Base-by-base conservation (phyloP, 2,113 vertebrate species). In the Clinocottus analis region DNA sequence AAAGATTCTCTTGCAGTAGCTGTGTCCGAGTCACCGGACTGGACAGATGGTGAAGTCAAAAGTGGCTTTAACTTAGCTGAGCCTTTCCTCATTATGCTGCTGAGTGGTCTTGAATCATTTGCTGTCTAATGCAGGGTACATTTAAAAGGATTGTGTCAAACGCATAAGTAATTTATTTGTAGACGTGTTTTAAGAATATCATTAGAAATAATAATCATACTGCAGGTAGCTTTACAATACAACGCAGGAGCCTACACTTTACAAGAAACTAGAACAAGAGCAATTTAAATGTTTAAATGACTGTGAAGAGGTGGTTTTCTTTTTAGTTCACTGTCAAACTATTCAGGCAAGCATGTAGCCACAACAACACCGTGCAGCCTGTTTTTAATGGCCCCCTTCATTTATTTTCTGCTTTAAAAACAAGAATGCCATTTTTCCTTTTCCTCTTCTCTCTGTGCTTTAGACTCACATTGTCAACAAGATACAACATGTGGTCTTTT, bases 41-140 rank as follows among this genome's bases (percentile, higher is more conserved):
- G 21, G 27, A 77, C 85, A 87, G 76, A 66, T 78, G 85, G 85
- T 25, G 10, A 58, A 72, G 71, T 87, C 49, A 60, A 68, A 77
- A 83, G 66, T 53, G 82, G 79, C 69, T 79, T 59, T 39, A 62
- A 61, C 64, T 67, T 33, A 39, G 31, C 51, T 76, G 65, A 86
- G 72, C 53, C 64, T 45, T 67, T 74, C 41, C 79, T 63, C 53
- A 13, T n/a, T n/a, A n/a, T 70, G 77, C 51, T 37, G 37, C n/a
- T 21, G 45, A 41, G 14, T 23, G 27, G n/a, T 29, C 37, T 61
- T 41, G 23, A 60, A 23, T 35, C 0, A 0, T 56, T 43, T 12
- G 9, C 23, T 27, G 33, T 27, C 16, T 27, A 4, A 49, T 45
- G 25, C 16, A 68, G 25, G 39, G 7, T 25, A 5, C 45, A 41